Conservation (phyloP, 64 coral and sea anemone genomes). For the Anthopleura sola region DNA sequence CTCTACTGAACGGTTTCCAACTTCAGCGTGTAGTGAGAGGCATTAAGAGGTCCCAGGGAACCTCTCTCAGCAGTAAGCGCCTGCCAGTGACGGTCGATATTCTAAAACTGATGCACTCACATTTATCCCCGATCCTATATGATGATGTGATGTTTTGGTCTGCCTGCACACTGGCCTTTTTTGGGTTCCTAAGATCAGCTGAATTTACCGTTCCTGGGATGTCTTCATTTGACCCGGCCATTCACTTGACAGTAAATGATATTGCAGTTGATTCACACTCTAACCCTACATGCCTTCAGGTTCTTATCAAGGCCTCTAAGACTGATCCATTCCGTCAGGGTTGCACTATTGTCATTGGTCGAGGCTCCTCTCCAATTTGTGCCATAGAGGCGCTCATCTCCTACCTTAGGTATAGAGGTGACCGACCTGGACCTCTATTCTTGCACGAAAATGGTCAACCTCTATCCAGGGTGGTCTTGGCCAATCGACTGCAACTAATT, state of each 20-base stretch:
- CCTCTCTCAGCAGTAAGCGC: neutral
- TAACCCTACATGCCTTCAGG: neutral
- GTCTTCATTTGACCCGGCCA: neutral
- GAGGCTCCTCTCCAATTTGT: neutral
- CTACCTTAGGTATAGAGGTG: neutral
- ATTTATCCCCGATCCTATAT: neutral
- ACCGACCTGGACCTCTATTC: conserved; percentile 24
- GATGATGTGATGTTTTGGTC: conserved; percentile 16
- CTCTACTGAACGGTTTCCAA: neutral
- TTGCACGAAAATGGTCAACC: neutral
- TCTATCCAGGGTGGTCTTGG: neutral
- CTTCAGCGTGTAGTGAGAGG: conserved; percentile 9
- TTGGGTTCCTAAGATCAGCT: conserved; percentile 2
- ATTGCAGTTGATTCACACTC: neutral
- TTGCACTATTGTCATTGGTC: conserved; percentile 21
- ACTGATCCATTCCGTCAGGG: conserved; percentile 25
- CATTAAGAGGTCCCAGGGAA: conserved; percentile 14
- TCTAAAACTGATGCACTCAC: neutral
- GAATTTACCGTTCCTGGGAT: conserved; percentile 2
- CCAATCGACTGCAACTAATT: neutral
- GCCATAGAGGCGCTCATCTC: neutral
- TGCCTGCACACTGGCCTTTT: conserved; percentile 4
- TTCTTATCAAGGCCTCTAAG: neutral
- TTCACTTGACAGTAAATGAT: neutral
- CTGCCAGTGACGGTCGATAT: neutral